A percentile compares a stretch with the other conserved stretches of the same genome.
These are phyloP conservation scores for Vespertilio murinus DNA, from an alignment of 2,797 vertebrate species.

Conservation along the genomic window DNA sequence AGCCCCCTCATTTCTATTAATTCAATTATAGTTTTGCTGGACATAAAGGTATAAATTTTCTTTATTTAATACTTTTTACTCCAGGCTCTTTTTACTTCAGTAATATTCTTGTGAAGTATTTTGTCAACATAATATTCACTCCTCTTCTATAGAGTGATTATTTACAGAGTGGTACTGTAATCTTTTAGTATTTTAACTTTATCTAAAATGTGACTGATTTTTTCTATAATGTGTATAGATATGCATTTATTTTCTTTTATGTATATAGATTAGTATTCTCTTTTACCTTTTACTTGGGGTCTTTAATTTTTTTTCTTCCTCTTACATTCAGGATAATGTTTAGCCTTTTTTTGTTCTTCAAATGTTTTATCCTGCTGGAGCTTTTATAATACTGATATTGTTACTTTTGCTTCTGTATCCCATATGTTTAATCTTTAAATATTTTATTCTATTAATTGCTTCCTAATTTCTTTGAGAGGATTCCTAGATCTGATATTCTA, in stretches of 20 bases:
- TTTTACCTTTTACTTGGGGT: background rate
- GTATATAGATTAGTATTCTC: background rate
- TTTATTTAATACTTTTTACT: background rate
- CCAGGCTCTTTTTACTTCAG: background rate
- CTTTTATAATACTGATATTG: background rate
- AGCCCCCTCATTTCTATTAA: background rate
- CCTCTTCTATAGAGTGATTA: background rate
- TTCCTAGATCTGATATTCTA: background rate
- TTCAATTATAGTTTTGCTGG: background rate
- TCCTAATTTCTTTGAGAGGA: background rate
- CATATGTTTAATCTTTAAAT: background rate
- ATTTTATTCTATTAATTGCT: background rate
- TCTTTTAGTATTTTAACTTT: conserved; percentile 12
- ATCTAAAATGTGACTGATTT: background rate
- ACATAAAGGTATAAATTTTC: background rate
- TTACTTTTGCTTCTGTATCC: background rate
- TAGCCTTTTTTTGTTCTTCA: background rate
- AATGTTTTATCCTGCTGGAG: background rate
- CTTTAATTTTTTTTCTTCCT: background rate
- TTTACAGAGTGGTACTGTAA: background rate
- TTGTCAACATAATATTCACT: conserved; percentile 6
- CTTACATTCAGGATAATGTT: background rate
- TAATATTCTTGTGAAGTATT: background rate
- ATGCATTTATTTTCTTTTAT: background rate
- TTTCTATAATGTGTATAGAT: background rate